Evolutionary conservation across 2,113 vertebrate species (phyloP), one percentile per base, ranked within the genome.

Genomic region (Pelecanoides urinatrix): DNA sequence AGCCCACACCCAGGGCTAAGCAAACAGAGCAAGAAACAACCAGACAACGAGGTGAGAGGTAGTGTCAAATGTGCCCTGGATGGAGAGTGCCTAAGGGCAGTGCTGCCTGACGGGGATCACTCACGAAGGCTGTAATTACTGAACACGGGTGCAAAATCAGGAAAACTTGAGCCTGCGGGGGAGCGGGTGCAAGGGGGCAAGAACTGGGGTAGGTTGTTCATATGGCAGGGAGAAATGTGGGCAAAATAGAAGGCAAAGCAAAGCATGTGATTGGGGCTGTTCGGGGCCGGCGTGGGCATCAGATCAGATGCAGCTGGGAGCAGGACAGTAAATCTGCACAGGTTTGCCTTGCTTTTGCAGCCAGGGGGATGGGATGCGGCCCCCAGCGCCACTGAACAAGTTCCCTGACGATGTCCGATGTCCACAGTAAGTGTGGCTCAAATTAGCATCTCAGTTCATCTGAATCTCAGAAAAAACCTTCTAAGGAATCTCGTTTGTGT

Each of bases 261-360:
- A 63, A 68, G 8, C 15, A 6, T 25, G 13, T 77, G 13, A 11
- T 15, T 40, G 13, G 6, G 45, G 17, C 38, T 59, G 19, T 42
- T 80, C 0, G 0, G 29, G 7, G 18, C 26, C 2, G 2, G 27
- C 11, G 18, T 55, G 22, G 13, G 8, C 75, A 62, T 77, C 49
- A 68, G 53, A 13, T 70, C 4, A 6, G 59, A 14, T n/a, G 36
- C 27, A 8, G 66, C 56, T 18, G 63, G 65, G 50, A 71, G 32
- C 19, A 22, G 55, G 22, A 74, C 25, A 40, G 19, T 30, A 38
- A 70, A 70, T 47, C 40, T 63, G 16, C 61, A 14, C 25, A 52
- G 18, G 15, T 66, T 75, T 93, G 67, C 40, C 22, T 76, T 62
- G 21, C 30, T 87, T 45, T 63, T 93, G 29, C 59, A 80, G 29